These are phyloP conservation scores for Pocillopora verrucosa DNA, from an alignment of 64 coral and sea anemone species.

Conservation along the genomic window DNA sequence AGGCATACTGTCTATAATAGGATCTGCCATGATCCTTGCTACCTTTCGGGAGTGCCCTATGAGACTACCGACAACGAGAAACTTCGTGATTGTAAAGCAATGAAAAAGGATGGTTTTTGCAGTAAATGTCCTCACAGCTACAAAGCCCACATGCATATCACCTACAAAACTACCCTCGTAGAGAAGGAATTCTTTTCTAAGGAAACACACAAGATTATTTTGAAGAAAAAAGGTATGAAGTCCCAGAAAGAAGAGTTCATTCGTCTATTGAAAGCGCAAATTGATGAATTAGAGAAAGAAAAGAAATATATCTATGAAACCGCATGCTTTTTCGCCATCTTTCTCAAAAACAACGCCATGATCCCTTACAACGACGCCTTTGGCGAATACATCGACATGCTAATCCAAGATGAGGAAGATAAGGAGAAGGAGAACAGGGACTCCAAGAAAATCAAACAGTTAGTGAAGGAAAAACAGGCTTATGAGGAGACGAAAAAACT, in stretches of 20 bases:
- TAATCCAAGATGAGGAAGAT: background rate
- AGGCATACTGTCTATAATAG: background rate
- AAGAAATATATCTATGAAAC: slow-evolving; percentile 17
- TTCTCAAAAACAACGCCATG: slow-evolving; percentile 36
- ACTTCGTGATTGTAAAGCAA: background rate
- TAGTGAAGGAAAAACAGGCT: slow-evolving; percentile 21
- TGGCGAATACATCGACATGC: slow-evolving; percentile 28
- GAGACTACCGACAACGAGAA: background rate
- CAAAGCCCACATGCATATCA: slow-evolving; percentile 34
- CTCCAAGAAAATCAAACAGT: slow-evolving; percentile 7
- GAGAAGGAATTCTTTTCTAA: slow-evolving; percentile 36
- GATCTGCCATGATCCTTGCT: slow-evolving; percentile 29
- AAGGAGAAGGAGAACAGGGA: slow-evolving; percentile 7
- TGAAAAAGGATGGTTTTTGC: background rate
- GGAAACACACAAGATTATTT: background rate
- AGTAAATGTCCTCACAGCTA: background rate
- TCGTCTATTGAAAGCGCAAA: too few species aligned
- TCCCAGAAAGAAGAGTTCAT: background rate
- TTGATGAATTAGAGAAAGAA: background rate
- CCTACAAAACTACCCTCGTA: background rate
- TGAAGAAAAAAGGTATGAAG: background rate
- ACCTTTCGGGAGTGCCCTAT: background rate
- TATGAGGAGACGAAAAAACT: slow-evolving; percentile 1
- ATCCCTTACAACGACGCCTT: slow-evolving; percentile 33
- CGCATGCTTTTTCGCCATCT: background rate